These are phyloP conservation scores for Heliconius charithonia DNA, from an alignment of 2,888 invertebrate species.

Conservation along the genomic window DNA sequence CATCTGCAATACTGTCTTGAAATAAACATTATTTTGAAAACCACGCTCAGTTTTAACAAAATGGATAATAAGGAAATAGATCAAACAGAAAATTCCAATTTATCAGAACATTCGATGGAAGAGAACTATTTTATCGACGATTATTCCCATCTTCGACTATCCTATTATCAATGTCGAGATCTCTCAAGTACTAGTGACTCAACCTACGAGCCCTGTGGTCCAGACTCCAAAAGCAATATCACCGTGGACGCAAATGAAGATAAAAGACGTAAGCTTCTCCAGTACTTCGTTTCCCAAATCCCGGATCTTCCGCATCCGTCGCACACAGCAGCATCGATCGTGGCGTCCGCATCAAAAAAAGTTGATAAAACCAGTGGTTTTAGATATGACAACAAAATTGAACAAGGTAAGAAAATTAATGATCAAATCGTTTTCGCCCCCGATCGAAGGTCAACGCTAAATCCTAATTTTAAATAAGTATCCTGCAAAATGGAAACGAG, in stretches of 20 bases:
- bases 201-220: conserved; percentile 22
- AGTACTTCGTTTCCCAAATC: conserved; percentile 61
- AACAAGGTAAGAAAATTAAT: conserved; percentile 49
- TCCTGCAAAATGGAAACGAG: background rate
- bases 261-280: conserved; percentile 54
- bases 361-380: conserved; percentile 56
- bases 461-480: conserved; percentile 45
- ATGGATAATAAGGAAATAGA: conserved; percentile 38
- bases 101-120: conserved; percentile 32
- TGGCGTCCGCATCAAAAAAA: conserved; percentile 58
- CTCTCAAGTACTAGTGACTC: conserved; percentile 36
- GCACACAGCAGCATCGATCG: conserved; percentile 59
- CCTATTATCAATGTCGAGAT: conserved; percentile 58
- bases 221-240: conserved; percentile 37
- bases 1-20: background rate
- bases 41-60: background rate
- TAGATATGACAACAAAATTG: conserved; percentile 59
- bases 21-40: background rate
- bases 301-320: conserved; percentile 65
- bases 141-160: conserved; percentile 65
- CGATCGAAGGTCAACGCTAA: conserved; percentile 60
- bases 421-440: conserved; percentile 56
- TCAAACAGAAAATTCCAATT: conserved; percentile 37
- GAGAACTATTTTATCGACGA: conserved; percentile 60
- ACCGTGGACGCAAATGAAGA: conserved; percentile 46